Base-by-base conservation (phyloP, 2,113 vertebrate genomes). In the Odobenus rosmarus region DNA sequence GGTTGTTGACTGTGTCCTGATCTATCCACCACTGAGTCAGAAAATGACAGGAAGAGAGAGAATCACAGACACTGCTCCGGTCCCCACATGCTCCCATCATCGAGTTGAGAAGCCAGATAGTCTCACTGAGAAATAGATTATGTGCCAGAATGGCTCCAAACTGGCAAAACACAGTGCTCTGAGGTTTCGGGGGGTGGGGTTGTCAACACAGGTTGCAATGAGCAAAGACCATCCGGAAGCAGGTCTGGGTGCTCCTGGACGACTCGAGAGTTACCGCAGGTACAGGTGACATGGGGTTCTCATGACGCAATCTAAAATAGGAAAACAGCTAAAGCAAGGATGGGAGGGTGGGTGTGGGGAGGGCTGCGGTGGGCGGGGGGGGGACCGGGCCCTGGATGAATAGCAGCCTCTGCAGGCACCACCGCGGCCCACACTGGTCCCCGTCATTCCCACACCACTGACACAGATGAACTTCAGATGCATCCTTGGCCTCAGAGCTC, bases 401-500 rank as follows among this genome's bases (percentile, higher is more conserved):
- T 11, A 61, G 24, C 61, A 62, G 61, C 67, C 86, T 7, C n/a
- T 9, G 14, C 11, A 42, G 24, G 15, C 19, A 5, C 5, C 39
- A 0, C 3, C 13, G 39, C 1, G 0, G 24, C 36, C 33, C 1
- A 4, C 6, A 3, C 11, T 14, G 1, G 10, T 13, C 53, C 36
- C 39, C 11, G 1, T 21, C 3, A 3, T 33, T 5, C 46, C 49
- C 53, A 15, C 9, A 16, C 62, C 6, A 6, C 28, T 33, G 62
- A 33, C 31, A 64, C 28, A 62, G n/a, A 36, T 10, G 16, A 62
- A 67, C 16, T 23, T 33, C 0, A 3, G 33, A 16, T 10, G 4
- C 2, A 6, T 64, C 53, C 49, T 88, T 3, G 53, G 67, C 26
- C 14, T 72, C 8, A 61, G 46, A 51, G 7, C 59, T 18, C 24